Percentiles rank a stretch among this genome's conserved stretches.
Evolutionary conservation across 2,888 invertebrate species (phyloP).

Genomic region (Parnassius orleans): DNA sequence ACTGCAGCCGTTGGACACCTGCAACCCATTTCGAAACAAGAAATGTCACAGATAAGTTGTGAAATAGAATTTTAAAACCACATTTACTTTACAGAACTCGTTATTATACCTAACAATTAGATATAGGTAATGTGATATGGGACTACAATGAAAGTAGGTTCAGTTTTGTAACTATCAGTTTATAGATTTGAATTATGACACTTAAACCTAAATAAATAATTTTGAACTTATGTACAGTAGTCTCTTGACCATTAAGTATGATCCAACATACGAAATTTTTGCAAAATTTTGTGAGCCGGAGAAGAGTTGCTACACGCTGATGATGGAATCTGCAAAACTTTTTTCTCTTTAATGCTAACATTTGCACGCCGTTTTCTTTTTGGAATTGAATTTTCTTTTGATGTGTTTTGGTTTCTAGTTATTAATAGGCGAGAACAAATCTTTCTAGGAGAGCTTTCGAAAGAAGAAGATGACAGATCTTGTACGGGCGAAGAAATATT

Average conservation of each 20-base stretch:
- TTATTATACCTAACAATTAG: too few species aligned
- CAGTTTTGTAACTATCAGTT: too few species aligned
- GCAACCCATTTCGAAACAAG: too few species aligned
- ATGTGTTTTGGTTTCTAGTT: conserved; percentile 40
- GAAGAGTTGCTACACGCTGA: conserved; percentile 43
- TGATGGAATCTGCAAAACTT: conserved; percentile 45
- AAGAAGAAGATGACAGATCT: conserved; percentile 47
- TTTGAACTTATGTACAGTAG: too few species aligned
- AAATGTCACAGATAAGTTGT: too few species aligned
- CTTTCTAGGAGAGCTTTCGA: conserved; percentile 51
- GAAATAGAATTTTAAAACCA: too few species aligned
- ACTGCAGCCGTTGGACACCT: too few species aligned
- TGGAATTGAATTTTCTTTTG: conserved; percentile 38
- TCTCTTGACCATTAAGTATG: conserved; percentile 18
- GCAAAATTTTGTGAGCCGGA: conserved; percentile 55
- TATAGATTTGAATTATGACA: too few species aligned
- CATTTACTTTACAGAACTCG: too few species aligned
- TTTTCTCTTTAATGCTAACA: conserved; percentile 2
- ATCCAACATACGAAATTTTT: conserved; percentile 57
- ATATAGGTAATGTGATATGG: too few species aligned
- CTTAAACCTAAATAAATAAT: too few species aligned
- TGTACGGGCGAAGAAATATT: conserved; percentile 43
- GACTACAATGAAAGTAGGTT: too few species aligned
- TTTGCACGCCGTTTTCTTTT: conserved; percentile 31
- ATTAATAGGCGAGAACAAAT: conserved; percentile 54